A percentile compares a stretch with the other conserved stretches of the same genome.
Evolutionary conservation across 2,797 vertebrate genomes (phyloP).

Genomic region (Philypnodon macrostomus): DNA sequence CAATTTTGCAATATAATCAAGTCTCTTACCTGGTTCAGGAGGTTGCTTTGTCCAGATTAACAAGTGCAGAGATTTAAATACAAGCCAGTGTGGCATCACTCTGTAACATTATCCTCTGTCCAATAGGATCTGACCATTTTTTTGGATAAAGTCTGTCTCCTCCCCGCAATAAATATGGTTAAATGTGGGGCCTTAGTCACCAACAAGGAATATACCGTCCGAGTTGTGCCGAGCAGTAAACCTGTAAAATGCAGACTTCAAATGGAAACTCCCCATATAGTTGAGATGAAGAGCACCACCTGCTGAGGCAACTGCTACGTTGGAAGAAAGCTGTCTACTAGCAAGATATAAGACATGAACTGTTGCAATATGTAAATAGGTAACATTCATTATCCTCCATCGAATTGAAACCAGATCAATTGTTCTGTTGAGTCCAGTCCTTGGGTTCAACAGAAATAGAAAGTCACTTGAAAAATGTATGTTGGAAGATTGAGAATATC

Average conservation of each 20-base stretch:
- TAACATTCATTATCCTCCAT: too few species aligned
- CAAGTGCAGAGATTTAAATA: slow-evolving; percentile 65
- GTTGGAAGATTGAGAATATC: too few species aligned
- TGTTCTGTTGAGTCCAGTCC: too few species aligned
- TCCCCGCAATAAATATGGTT: slow-evolving; percentile 49
- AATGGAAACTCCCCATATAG: slow-evolving; percentile 69
- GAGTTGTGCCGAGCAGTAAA: slow-evolving; percentile 36
- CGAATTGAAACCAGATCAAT: too few species aligned
- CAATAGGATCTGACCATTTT: slow-evolving; percentile 48
- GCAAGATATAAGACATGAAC: slow-evolving; percentile 15
- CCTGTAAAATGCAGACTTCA: slow-evolving; percentile 69
- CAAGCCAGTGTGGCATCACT: slow-evolving; percentile 24
- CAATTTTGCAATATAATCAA: not conserved
- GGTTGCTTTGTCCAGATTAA: slow-evolving; percentile 38
- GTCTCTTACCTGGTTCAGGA: slow-evolving; percentile 61
- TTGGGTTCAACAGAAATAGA: too few species aligned
- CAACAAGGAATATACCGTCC: slow-evolving; percentile 56
- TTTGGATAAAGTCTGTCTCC: slow-evolving; percentile 27
- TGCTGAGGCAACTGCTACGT: slow-evolving; percentile 63
- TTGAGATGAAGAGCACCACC: slow-evolving; percentile 57
- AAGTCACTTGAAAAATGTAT: too few species aligned
- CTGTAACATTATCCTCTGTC: slow-evolving; percentile 22
- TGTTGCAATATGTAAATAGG: too few species aligned
- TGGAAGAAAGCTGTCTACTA: slow-evolving; percentile 55
- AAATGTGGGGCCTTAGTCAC: slow-evolving; percentile 62